Conservation (phyloP, 2,888 invertebrate species). For the Bedellia somnulentella region DNA sequence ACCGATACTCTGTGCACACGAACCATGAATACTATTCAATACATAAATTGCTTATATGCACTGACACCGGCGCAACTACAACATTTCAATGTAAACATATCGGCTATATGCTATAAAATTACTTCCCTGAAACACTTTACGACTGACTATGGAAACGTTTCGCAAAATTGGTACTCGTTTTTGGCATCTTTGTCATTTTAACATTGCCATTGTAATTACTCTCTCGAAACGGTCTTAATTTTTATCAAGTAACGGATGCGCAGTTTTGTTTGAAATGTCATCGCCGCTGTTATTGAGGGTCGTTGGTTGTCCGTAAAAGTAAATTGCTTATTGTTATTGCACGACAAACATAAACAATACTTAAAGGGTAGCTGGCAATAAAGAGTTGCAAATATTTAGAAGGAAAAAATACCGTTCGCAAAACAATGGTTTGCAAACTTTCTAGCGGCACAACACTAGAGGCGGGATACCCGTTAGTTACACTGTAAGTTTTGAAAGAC, state of each 20-base stretch:
- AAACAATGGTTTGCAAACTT: conserved; percentile 17
- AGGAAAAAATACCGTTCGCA: conserved; percentile 19
- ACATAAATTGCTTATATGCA: too few relatives aligned
- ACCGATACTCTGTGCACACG: conserved; percentile 13
- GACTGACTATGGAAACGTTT: not conserved
- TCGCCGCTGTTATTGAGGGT: conserved; percentile 25
- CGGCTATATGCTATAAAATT: too few relatives aligned
- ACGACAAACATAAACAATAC: conserved; percentile 1
- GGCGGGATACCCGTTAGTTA: conserved; percentile 27
- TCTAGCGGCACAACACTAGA: too few relatives aligned
- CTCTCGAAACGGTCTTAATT: conserved; percentile 4
- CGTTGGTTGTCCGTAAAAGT: conserved; percentile 13
- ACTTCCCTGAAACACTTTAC: not conserved
- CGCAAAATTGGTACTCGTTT: too few relatives aligned
- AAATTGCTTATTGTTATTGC: not conserved
- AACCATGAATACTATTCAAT: too few relatives aligned
- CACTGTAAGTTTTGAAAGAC: conserved; percentile 21
- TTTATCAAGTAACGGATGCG: conserved; percentile 3
- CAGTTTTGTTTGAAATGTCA: conserved; percentile 9
- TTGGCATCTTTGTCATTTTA: conserved; percentile 1
- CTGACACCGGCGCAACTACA: too few relatives aligned
- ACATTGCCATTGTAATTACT: conserved; percentile 4
- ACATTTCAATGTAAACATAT: too few relatives aligned
- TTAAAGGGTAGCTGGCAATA: conserved; percentile 1
- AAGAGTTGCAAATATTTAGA: conserved; percentile 20